These are phyloP conservation scores for Balaenoptera acutorostrata DNA, from an alignment of 2,113 vertebrate genomes.

Conservation along the genomic window DNA sequence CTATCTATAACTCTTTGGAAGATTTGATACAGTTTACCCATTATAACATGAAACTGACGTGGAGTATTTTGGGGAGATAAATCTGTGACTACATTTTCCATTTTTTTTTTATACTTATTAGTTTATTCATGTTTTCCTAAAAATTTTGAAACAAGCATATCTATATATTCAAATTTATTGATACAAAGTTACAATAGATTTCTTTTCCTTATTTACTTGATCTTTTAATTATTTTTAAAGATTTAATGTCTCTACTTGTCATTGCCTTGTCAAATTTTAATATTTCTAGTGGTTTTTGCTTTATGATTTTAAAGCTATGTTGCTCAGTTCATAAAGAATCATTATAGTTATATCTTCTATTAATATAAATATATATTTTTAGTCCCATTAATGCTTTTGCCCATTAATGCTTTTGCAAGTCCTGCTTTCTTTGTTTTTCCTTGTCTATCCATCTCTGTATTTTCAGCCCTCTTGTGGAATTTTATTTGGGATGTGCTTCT, in stretches of 20 bases:
- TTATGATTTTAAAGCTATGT: neutral
- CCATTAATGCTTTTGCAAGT: neutral
- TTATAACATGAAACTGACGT: neutral
- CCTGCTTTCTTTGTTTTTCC: neutral
- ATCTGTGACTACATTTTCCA: neutral
- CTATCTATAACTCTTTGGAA: neutral
- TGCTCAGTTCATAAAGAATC: neutral
- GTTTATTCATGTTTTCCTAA: neutral
- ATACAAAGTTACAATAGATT: neutral
- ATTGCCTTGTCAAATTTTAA: neutral
- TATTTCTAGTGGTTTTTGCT: neutral
- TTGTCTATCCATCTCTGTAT: neutral
- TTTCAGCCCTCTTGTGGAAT: neutral
- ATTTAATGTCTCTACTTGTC: neutral
- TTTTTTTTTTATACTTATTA: neutral
- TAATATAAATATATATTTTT: neutral
- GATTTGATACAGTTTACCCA: neutral
- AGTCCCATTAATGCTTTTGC: neutral
- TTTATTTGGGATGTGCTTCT: neutral
- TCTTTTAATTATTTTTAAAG: neutral
- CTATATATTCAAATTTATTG: neutral
- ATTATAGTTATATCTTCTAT: neutral
- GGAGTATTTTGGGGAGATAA: neutral
- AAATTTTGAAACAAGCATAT: neutral
- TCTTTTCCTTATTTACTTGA: neutral